phyloP scores from a whole-genome alignment of 2,113 vertebrate species.

The Heterotis niloticus region DNA sequence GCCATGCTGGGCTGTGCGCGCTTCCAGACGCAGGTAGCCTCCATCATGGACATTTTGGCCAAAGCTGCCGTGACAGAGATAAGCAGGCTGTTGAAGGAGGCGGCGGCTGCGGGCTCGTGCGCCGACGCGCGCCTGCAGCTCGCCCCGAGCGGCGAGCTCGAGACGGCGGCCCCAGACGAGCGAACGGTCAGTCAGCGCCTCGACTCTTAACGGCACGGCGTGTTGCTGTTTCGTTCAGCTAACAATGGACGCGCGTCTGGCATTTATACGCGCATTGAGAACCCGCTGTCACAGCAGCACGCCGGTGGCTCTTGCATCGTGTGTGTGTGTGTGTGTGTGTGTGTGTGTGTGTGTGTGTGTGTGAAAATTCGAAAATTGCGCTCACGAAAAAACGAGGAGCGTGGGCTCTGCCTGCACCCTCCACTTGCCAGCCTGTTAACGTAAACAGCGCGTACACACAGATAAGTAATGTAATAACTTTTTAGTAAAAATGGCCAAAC shows the following conservation, averaged over 20 bases:
- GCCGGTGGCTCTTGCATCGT: no score
- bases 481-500: no score
- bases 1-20: background rate
- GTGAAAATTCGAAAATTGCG: no score
- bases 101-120: background rate
- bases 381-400: no score
- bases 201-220: background rate
- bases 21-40: slow-evolving; percentile 7
- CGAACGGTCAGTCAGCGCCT: slow-evolving; percentile 8
- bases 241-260: no score
- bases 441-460: no score
- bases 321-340: no score
- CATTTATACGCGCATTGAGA: no score
- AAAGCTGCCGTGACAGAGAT: slow-evolving; percentile 12
- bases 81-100: background rate
- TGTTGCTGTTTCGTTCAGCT: no score
- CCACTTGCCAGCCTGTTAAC: background rate
- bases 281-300: no score
- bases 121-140: background rate
- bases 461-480: no score
- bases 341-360: no score
- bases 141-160: background rate
- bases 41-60: slow-evolving; percentile 16
- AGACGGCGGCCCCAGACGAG: background rate
- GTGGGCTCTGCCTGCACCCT: background rate